Evolutionary conservation across 2,888 invertebrate species (phyloP).

Genomic region (Euzophera pinguis): DNA sequence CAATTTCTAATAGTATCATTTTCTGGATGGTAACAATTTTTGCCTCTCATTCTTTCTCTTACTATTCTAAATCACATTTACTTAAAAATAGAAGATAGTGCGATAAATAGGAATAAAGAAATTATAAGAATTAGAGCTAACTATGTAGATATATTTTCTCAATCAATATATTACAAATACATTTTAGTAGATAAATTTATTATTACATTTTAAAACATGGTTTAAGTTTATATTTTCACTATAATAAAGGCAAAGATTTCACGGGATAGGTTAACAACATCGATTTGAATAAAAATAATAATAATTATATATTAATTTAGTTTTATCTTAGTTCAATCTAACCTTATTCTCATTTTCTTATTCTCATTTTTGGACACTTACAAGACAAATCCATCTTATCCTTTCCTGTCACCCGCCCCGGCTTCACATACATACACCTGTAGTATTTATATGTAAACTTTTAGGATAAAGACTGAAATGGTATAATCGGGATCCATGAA

Average conservation of each 20-base stretch:
- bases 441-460: no score
- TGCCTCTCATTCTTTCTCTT: constrained; percentile 12
- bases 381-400: constrained; percentile 21
- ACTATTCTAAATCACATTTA: constrained; percentile 25
- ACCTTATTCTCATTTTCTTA: constrained; percentile 45
- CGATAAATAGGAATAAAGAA: not conserved
- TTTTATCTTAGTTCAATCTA: constrained; percentile 22
- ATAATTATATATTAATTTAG: constrained; percentile 21
- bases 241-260: constrained; percentile 46
- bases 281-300: constrained; percentile 27
- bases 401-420: not conserved
- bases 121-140: not conserved
- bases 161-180: no score
- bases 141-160: no score
- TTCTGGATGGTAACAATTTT: not conserved
- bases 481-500: no score
- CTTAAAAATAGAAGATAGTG: constrained; percentile 11
- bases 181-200: no score
- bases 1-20: not conserved
- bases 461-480: no score
- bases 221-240: constrained; percentile 26
- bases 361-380: constrained; percentile 61
- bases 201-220: constrained; percentile 10
- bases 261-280: constrained; percentile 47
- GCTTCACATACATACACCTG: not conserved